Base-by-base conservation (phyloP, 2,113 vertebrate genomes). In the Misgurnus mizolepis region DNA sequence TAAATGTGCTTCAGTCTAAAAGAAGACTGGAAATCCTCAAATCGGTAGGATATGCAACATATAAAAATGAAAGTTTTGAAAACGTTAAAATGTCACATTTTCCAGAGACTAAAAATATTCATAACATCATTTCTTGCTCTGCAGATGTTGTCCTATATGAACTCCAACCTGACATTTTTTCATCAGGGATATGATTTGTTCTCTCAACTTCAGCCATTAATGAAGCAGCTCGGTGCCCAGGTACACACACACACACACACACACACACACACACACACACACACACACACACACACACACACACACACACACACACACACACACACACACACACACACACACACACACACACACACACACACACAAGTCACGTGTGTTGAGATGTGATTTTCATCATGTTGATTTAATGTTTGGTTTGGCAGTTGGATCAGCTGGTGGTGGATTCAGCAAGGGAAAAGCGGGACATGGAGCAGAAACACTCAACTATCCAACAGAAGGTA, bases 401-500 rank as follows among this genome's bases (percentile, higher is more conserved):
- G 4, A 43, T 84, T 62, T 49, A 9, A 7, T 84, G 65, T 87
- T 81, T 73, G 41, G 8, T 85, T 76, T 93, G 91, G 81, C 93
- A 99, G 97, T 92, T 99, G 94, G 95, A 98, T 92, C 94, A 91
- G 88, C 92, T 99, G 90, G 96, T 95, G 89, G 90, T 96, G 64
- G 96, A 98, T 90, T 95, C 96, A 85, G 96, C 95, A 80, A 96
- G 94, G 88, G 97, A 99, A 93, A 98, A 97, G 91, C 94, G 95
- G 87, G 96, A 97, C 85, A 98, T 99, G 97, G 97, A 99, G 84
- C 95, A 95, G 88, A 98, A 98, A 78, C 97, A 98, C 89, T 99
- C 97, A 78, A 98, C 97, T 83, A 98, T 99, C 89, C 97, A 98
- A 72, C 97, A 99, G 91, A 98, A 99, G 96, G 97, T 99, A 94